Percentiles rank a stretch among this genome's conserved stretches.
phyloP scores from a whole-genome alignment of 2,113 vertebrate species.

The Motacilla alba region DNA sequence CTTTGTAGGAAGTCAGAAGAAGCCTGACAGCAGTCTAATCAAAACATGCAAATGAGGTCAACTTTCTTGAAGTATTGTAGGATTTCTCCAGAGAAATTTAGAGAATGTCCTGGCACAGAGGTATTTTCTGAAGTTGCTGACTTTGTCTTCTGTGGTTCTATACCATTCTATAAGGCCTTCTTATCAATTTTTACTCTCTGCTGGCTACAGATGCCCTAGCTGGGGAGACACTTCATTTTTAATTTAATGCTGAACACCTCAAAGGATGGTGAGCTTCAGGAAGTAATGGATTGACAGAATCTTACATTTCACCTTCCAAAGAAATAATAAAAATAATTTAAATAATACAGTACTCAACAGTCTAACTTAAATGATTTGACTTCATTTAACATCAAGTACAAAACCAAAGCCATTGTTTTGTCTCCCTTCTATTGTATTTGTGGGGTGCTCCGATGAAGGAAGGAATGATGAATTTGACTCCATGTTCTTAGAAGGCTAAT shows the following conservation, averaged over 20 bases:
- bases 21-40: conserved; percentile 73
- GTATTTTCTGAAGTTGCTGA: conserved; percentile 34
- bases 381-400: neutral
- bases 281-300: neutral
- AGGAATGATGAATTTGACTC: too few species aligned
- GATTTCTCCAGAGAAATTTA: conserved; percentile 76
- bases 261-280: neutral
- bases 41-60: conserved; percentile 79
- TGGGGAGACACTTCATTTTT: conserved; percentile 12
- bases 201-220: neutral
- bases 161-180: neutral
- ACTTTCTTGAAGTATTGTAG: conserved; percentile 67
- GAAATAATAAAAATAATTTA: neutral
- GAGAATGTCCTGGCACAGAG: conserved; percentile 37
- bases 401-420: neutral
- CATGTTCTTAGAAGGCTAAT: too few species aligned
- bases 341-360: neutral
- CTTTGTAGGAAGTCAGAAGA: conserved; percentile 9
- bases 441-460: too few species aligned
- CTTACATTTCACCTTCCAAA: neutral
- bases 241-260: conserved; percentile 51
- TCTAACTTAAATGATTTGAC: neutral
- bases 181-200: neutral
- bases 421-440: neutral
- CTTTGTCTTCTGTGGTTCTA: conserved; percentile 17